Conservation (phyloP, 2,888 invertebrate species). For the Ectobius pallidus region DNA sequence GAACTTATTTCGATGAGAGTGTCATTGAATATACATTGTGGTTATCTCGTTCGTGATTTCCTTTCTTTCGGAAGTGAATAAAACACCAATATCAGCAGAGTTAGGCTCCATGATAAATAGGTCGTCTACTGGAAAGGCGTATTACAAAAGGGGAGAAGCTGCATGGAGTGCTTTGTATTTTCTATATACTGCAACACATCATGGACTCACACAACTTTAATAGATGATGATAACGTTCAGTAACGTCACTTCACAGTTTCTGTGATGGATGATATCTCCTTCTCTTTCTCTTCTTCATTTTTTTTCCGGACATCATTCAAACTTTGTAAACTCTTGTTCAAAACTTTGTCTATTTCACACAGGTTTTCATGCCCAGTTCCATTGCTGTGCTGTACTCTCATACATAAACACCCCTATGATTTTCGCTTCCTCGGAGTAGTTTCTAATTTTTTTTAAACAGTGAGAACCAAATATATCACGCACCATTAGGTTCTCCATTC, state of each 20-base stretch:
- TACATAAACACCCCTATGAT: slow-evolving; percentile 22
- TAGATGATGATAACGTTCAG: slow-evolving; percentile 21
- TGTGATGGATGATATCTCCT: slow-evolving; percentile 22
- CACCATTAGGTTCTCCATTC: not conserved
- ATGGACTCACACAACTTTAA: not conserved
- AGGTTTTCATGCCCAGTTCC: slow-evolving; percentile 9
- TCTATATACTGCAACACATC: not conserved
- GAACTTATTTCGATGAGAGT: slow-evolving; percentile 13
- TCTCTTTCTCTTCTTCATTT: not conserved
- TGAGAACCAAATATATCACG: not conserved
- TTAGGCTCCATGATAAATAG: slow-evolving; percentile 2
- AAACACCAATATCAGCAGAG: slow-evolving; percentile 5
- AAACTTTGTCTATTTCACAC: slow-evolving; percentile 25
- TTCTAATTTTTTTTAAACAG: not conserved
- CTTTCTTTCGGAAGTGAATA: not conserved
- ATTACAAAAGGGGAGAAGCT: not conserved
- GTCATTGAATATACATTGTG: slow-evolving; percentile 1
- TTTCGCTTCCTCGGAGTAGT: not conserved
- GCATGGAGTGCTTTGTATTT: not conserved
- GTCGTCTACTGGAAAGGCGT: too few species aligned
- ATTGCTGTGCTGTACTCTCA: not conserved
- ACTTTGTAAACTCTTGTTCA: slow-evolving; percentile 17
- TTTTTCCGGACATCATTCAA: slow-evolving; percentile 30
- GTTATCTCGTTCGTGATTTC: slow-evolving; percentile 20
- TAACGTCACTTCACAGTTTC: slow-evolving; percentile 10